These are phyloP conservation scores for Oceanites oceanicus DNA, from an alignment of 2,113 vertebrate genomes.

Conservation along the genomic window DNA sequence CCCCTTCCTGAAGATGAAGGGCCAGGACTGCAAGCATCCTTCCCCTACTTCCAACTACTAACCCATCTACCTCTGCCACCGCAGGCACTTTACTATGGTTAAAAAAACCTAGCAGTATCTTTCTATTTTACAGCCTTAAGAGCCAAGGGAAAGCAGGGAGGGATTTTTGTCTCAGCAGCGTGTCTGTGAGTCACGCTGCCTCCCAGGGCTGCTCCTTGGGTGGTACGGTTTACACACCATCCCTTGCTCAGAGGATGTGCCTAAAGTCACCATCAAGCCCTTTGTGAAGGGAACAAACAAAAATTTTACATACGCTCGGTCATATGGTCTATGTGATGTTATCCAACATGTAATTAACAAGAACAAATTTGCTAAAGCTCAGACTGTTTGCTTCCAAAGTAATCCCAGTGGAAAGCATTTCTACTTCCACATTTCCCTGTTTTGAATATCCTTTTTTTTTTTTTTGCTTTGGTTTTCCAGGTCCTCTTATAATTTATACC, in stretches of 20 bases:
- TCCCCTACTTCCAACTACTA: neutral
- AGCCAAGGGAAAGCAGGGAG: neutral
- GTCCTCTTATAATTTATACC: neutral
- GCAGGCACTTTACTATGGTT: neutral
- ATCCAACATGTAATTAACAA: neutral
- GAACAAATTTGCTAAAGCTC: neutral
- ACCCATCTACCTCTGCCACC: fast-evolving
- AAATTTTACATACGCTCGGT: neutral
- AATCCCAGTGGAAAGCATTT: neutral
- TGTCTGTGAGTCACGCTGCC: neutral
- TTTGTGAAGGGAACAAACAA: neutral
- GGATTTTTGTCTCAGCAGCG: neutral
- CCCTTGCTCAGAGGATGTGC: neutral
- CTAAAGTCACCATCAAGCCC: neutral
- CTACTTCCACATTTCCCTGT: neutral
- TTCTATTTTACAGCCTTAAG: neutral
- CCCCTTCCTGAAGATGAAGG: neutral
- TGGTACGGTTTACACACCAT: neutral
- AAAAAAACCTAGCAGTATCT: neutral
- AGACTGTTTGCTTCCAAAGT: neutral
- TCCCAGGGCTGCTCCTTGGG: conserved; percentile 39
- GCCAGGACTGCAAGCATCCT: neutral
- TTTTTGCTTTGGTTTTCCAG: neutral
- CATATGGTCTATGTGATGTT: neutral
- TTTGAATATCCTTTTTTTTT: neutral